Evolutionary conservation across 2,113 vertebrate species (phyloP).

Genomic region (Gallinago undulata): DNA sequence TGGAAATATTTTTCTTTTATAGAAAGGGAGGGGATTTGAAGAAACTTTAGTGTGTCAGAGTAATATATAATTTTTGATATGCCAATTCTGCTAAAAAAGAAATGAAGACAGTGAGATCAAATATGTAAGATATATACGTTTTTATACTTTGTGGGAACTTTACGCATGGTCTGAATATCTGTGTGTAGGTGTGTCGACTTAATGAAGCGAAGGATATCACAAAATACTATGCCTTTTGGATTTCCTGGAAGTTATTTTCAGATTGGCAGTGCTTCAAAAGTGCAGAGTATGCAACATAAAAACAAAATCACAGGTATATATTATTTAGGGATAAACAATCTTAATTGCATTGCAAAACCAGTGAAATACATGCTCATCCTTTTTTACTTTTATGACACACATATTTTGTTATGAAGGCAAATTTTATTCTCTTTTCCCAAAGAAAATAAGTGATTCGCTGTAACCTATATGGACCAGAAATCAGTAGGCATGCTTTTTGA

Average conservation of each 20-base stretch:
- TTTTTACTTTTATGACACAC: neutral
- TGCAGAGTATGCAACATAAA: neutral
- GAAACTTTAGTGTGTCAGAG: neutral
- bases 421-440: neutral
- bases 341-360: neutral
- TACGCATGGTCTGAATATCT: neutral
- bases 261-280: neutral
- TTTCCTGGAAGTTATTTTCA: neutral
- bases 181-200: neutral
- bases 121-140: neutral
- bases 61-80: neutral
- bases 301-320: neutral
- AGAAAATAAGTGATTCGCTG: neutral
- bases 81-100: neutral
- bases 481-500: neutral
- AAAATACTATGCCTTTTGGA: neutral
- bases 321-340: neutral
- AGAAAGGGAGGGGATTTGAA: neutral
- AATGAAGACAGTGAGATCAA: neutral
- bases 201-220: neutral
- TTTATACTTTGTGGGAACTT: neutral
- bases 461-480: neutral
- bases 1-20: neutral
- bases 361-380: neutral
- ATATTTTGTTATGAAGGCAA: neutral